phyloP scores from a whole-genome alignment of 2,797 vertebrate genomes.

The Oceanodroma leucorhoa region DNA sequence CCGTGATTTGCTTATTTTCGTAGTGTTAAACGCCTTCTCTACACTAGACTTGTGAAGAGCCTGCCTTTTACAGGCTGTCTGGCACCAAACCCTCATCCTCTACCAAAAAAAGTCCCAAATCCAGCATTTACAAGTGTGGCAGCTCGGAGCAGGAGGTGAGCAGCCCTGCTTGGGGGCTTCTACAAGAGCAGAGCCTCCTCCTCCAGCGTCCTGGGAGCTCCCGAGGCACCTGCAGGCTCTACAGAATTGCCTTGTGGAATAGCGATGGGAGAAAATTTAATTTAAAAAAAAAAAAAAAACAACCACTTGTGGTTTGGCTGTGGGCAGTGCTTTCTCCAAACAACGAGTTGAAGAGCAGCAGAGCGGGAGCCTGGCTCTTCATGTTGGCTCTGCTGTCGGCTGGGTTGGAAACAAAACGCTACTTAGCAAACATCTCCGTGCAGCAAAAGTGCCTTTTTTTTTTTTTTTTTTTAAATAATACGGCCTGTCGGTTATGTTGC shows the following conservation, averaged over 20 bases:
- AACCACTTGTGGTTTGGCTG: not conserved
- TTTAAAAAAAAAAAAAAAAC: not conserved
- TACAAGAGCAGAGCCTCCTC: not conserved
- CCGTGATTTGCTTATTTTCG: not conserved
- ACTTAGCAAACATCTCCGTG: not conserved
- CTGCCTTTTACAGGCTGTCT: not conserved
- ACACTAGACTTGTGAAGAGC: not conserved
- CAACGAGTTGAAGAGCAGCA: not conserved
- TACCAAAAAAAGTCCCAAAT: not conserved
- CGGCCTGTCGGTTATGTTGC: fast-evolving
- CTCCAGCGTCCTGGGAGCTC: not conserved
- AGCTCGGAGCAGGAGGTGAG: not conserved
- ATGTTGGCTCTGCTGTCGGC: not conserved
- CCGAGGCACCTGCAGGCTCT: not conserved
- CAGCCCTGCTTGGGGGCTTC: not conserved
- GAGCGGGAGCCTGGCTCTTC: fast-evolving
- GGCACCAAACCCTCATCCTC: not conserved
- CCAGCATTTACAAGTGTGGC: not conserved
- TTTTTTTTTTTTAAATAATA: not conserved
- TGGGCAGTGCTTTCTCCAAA: not conserved
- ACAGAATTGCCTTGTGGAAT: not conserved
- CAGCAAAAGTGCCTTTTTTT: not conserved
- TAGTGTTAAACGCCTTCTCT: not conserved
- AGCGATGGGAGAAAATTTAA: not conserved
- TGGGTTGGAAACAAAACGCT: not conserved